These are phyloP conservation scores for Caenorhabditis uteleia DNA, from an alignment of 2,888 invertebrate genomes.

Conservation along the genomic window DNA sequence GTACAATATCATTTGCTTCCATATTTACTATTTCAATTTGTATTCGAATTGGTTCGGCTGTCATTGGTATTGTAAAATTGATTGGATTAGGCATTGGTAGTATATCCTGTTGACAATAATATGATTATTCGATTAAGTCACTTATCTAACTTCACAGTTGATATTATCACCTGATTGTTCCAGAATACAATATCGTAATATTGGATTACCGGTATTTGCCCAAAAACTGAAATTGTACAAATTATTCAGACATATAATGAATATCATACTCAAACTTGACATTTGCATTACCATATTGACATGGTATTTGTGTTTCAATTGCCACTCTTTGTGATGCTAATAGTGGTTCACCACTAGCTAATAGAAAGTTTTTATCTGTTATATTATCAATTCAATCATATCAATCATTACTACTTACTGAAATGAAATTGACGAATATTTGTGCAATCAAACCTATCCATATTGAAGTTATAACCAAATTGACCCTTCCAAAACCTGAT, in stretches of 20 bases:
- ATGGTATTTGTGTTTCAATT: constrained; percentile 60
- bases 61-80: constrained; percentile 51
- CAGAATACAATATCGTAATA: constrained; percentile 50
- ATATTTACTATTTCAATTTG: constrained; percentile 55
- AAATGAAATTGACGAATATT: constrained; percentile 46
- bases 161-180: constrained; percentile 15
- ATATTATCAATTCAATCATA: background rate
- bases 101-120: constrained; percentile 7
- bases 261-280: constrained; percentile 55
- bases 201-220: constrained; percentile 55
- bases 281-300: constrained; percentile 59
- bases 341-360: constrained; percentile 56
- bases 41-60: constrained; percentile 47
- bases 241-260: background rate
- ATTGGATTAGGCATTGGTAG: constrained; percentile 27
- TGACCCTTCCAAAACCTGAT: constrained; percentile 55
- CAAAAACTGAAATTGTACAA: constrained; percentile 56
- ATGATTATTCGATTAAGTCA: background rate
- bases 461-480: constrained; percentile 52
- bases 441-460: constrained; percentile 53
- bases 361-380: constrained; percentile 36
- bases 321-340: constrained; percentile 45
- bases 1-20: constrained; percentile 45
- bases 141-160: constrained; percentile 42
- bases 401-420: constrained; percentile 21